phyloP scores from a whole-genome alignment of 2,888 invertebrate genomes.

The Philaethria dido region DNA sequence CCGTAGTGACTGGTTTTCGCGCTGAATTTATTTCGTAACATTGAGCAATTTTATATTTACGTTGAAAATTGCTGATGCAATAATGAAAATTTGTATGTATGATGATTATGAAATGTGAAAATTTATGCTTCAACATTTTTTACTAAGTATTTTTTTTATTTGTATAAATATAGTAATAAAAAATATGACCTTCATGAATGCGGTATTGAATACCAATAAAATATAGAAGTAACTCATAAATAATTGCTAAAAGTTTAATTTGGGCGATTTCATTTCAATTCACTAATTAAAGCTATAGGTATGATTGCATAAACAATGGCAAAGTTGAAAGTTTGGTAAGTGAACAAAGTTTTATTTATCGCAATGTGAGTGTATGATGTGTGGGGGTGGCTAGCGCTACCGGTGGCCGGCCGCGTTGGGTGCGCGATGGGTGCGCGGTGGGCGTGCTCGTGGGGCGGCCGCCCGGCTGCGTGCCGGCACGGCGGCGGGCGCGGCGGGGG shows the following conservation, averaged over 20 bases:
- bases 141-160: too few relatives aligned
- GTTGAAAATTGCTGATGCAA: slow-evolving; percentile 18
- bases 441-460: slow-evolving; percentile 56
- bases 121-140: not conserved
- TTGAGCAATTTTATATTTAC: slow-evolving; percentile 1
- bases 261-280: too few relatives aligned
- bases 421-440: slow-evolving; percentile 52
- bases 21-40: slow-evolving; percentile 26
- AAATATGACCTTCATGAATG: not conserved
- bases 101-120: not conserved
- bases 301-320: not conserved
- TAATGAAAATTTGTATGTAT: not conserved
- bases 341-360: slow-evolving; percentile 23
- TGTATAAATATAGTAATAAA: too few relatives aligned
- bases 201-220: not conserved
- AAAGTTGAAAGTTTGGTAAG: slow-evolving; percentile 3
- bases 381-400: slow-evolving; percentile 35
- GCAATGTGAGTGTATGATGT: slow-evolving; percentile 9
- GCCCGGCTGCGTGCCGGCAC: slow-evolving; percentile 55
- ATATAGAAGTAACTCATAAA: not conserved
- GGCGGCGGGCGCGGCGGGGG: slow-evolving; percentile 55
- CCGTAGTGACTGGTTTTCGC: slow-evolving; percentile 24
- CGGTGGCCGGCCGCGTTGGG: not conserved
- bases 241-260: not conserved
- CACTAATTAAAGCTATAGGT: not conserved